A percentile compares a stretch with the other conserved stretches of the same genome.
Conservation (phyloP, 2,113 vertebrate species). For the Lontra canadensis region DNA sequence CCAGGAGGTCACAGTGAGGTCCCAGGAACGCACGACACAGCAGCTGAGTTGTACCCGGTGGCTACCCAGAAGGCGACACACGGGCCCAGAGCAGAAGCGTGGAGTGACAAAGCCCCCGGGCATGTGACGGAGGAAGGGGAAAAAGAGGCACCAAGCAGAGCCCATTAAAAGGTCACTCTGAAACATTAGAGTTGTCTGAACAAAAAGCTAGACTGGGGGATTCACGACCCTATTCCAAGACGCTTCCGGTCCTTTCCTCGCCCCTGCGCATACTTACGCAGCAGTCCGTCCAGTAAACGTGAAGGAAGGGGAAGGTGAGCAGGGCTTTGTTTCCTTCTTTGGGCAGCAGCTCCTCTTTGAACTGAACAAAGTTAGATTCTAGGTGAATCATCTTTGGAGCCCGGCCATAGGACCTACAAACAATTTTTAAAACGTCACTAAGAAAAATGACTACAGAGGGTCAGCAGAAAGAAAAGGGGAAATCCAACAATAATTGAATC, state of each 20-base stretch:
- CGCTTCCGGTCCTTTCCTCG: rapidly evolving
- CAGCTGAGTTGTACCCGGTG: rapidly evolving
- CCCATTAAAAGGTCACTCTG: rapidly evolving
- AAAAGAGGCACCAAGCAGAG: neutral
- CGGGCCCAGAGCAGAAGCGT: neutral
- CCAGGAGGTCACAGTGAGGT: neutral
- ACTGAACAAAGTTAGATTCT: constrained; percentile 99
- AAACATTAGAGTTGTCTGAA: neutral
- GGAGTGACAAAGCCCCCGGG: rapidly evolving
- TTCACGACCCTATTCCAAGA: rapidly evolving
- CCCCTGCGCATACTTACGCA: constrained; percentile 89
- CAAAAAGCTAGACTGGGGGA: too few relatives aligned
- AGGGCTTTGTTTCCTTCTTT: constrained; percentile 98
- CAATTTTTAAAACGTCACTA: constrained; percentile 46
- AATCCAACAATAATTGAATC: neutral
- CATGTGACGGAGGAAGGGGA: neutral
- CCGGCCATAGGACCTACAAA: constrained; percentile 94
- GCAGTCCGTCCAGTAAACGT: constrained; percentile 99
- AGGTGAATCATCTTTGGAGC: constrained; percentile 99
- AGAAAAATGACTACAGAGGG: neutral
- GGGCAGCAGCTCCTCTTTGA: constrained; percentile 98
- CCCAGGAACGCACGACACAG: neutral
- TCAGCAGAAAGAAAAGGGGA: neutral
- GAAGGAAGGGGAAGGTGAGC: constrained; percentile 98
- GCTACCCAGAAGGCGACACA: rapidly evolving